Evolutionary conservation across 1,140 invertebrate genomes (phyloP), one percentile per base, ranked within the genome.

Genomic region (Brachionus calyciflorus): DNA sequence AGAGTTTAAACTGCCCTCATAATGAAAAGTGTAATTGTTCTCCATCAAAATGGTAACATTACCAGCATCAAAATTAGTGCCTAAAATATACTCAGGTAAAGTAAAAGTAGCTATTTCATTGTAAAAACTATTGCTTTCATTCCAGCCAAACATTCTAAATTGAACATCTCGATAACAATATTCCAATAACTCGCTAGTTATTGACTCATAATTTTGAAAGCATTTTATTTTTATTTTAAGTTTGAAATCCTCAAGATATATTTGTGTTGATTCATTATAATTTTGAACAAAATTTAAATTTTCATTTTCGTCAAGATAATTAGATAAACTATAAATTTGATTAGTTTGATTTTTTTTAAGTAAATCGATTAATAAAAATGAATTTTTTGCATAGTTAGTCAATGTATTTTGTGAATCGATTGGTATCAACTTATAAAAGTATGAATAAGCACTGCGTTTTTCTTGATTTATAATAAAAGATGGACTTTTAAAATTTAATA

Each of bases 401-500:
- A 17, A 10, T 5, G 28, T 30, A 7, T 46, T n/a, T 6, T 37
- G 4, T 12, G 17, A 51, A 40, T 73, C 69, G 14, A 73, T 37
- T n/a, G 69, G 46, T 24, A 73, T 30, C 37, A 73, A n/a, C 40
- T 73, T 73, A 46, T 73, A 73, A 19, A 73, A 40, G 10, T 41
- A 73, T 3, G 21, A 30, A 24, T 41, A 55, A 51, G 46, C 26
- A 9, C 24, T 73, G 9, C 26, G 26, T 41, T 40, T 40, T 4
- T 73, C 30, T 1, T 24, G 9, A 65, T 44, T 41, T 2, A 24
- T 37, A 26, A 19, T 41, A 51, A 10, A 28, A 28, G 3, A 57
- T 12, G 17, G 2, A 9, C 12, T 10, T 9, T 48, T 30, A 6
- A 26, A 10, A 17, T 55, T 55, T 73, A 73, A 24, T 9, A 73